Evolutionary conservation across 2,113 vertebrate genomes (phyloP), one percentile per base, ranked within the genome.

Genomic region (Cervus canadensis): DNA sequence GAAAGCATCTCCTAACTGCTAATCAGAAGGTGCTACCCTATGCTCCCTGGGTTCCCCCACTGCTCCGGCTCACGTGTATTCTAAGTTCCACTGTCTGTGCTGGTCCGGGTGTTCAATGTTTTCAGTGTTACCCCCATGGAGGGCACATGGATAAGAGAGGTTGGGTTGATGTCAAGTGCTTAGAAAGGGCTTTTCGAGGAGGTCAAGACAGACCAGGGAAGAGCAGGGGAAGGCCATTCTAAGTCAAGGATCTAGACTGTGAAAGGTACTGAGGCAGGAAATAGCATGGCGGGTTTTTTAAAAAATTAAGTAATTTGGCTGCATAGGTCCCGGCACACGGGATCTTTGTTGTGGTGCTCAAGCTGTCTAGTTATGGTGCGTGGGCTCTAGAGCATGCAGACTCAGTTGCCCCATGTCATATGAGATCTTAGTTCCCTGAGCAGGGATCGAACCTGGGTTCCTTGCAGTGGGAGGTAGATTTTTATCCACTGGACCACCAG

Each of bases 1-100:
- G 2, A 28, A 62, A 43, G 11, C 0, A 2, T 40, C 56, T 71
- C 23, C 6, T 54, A 5, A 25, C 33, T 76, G 30, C 43, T 19
- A 81, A 9, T 23, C 6, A 43, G 52, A 17, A 28, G 79, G 62
- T 45, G 67, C 48, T 1, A 1, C 26, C 64, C 89, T 0, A 0
- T 16, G 12, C 16, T 62, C 15, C 50, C 11, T 1, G 4, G 6
- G 50, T 23, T 2, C 25, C 23, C 57, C 33, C 0, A 3, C 25
- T 5, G 15, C n/a, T 26, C 48, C 36, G n/a, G 30, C 50, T 50
- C 3, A 14, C 0, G 0, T 50, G 36, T 6, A 1, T 48, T 40
- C 50, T 25, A 48, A 64, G 36, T 0, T 2, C 23, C 0, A 0
- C 48, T 0, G 2, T 52, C 43, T 30, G 33, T 50, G 28, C 33